Percentiles rank a stretch among this genome's conserved stretches.
Evolutionary conservation across 2,888 invertebrate genomes (phyloP).

Genomic region (Andrena dorsata): DNA sequence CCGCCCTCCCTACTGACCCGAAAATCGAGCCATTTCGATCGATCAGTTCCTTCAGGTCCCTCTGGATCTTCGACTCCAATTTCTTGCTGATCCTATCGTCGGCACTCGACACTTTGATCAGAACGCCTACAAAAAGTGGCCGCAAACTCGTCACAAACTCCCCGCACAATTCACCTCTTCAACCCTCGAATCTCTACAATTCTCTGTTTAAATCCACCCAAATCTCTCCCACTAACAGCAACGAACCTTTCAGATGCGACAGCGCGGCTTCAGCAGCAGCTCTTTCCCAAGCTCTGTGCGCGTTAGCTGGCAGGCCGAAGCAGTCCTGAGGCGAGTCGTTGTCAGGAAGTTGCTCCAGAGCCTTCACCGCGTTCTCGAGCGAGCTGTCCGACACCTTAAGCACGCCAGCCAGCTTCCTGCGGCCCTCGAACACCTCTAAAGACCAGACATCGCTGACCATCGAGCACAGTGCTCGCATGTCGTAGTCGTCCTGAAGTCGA

Average conservation of each 20-base stretch:
- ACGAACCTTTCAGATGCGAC: constrained; percentile 87
- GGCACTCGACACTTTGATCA: constrained; percentile 30
- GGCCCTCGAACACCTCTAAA: constrained; percentile 86
- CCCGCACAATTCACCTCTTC: background rate
- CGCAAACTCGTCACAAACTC: constrained; percentile 37
- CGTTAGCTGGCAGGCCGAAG: constrained; percentile 95
- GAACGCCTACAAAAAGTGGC: constrained; percentile 55
- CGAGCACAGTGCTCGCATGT: constrained; percentile 89
- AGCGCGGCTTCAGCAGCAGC: constrained; percentile 88
- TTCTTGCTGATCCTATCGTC: constrained; percentile 55
- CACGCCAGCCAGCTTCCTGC: constrained; percentile 86
- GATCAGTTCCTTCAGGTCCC: constrained; percentile 75
- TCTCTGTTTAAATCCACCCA: too few species aligned
- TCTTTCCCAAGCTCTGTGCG: constrained; percentile 93
- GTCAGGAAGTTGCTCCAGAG: constrained; percentile 90
- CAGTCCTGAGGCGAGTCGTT: constrained; percentile 90
- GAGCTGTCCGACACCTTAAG: constrained; percentile 72
- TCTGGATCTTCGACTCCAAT: constrained; percentile 67
- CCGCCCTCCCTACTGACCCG: background rate
- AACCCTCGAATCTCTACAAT: too few species aligned
- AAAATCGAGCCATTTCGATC: constrained; percentile 58
- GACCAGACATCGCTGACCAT: constrained; percentile 87
- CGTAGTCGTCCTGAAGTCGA: constrained; percentile 92
- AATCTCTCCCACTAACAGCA: background rate
- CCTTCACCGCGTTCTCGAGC: constrained; percentile 88